Evolutionary conservation across 2,797 vertebrate species (phyloP).

Genomic region (Lemur catta): DNA sequence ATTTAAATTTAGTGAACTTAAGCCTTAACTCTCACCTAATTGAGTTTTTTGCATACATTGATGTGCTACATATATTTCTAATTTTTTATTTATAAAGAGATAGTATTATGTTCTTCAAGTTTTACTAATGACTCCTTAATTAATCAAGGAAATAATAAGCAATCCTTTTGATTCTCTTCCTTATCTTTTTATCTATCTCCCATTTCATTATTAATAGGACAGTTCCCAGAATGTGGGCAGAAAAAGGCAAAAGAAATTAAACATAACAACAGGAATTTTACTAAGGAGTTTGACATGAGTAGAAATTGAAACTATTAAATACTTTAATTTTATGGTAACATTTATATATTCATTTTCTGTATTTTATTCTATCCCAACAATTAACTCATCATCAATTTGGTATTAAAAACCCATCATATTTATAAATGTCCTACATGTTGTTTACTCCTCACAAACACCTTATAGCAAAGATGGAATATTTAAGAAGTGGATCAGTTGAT

Average conservation of each 20-base stretch:
- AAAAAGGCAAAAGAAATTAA: slow-evolving; percentile 51
- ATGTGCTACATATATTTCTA: neutral
- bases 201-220: slow-evolving; percentile 50
- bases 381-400: neutral
- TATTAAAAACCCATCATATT: neutral
- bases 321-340: slow-evolving; percentile 61
- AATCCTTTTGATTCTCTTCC: neutral
- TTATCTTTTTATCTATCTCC: slow-evolving; percentile 35
- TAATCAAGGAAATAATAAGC: slow-evolving; percentile 28
- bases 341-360: slow-evolving; percentile 16
- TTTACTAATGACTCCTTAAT: slow-evolving; percentile 37
- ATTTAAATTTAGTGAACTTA: slow-evolving; percentile 43
- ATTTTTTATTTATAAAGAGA: slow-evolving; percentile 36
- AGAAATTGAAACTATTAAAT: slow-evolving; percentile 53
- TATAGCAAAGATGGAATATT: neutral
- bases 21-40: slow-evolving; percentile 37
- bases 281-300: neutral
- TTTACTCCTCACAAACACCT: slow-evolving; percentile 19
- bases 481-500: neutral
- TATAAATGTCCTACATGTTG: neutral
- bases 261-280: slow-evolving; percentile 55
- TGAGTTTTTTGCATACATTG: slow-evolving; percentile 5
- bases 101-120: slow-evolving; percentile 28
- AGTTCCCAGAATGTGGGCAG: slow-evolving; percentile 55
- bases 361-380: slow-evolving; percentile 35